A percentile compares a stretch with the other conserved stretches of the same genome.
These are phyloP conservation scores for Lutjanus campechanus DNA, from an alignment of 2,797 vertebrate genomes.

Conservation along the genomic window DNA sequence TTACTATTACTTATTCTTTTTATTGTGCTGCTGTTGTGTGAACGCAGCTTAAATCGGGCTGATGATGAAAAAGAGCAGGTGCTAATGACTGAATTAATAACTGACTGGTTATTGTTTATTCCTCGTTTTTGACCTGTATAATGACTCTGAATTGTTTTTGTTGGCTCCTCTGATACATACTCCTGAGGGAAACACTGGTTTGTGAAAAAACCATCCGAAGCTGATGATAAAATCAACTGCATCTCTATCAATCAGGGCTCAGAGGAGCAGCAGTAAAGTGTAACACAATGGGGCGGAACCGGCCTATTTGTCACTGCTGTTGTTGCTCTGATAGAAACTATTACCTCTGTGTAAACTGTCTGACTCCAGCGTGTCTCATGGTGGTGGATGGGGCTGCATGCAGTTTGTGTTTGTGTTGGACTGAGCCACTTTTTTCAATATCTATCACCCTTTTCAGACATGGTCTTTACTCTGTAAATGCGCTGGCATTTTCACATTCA, in stretches of 20 bases:
- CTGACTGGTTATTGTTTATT: neutral
- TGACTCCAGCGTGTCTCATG: constrained; percentile 14
- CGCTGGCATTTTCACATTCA: neutral
- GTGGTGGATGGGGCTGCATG: neutral
- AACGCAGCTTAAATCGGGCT: no score
- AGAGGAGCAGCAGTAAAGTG: constrained; percentile 54
- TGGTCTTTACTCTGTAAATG: neutral
- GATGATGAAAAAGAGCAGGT: no score
- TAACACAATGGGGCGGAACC: constrained; percentile 74
- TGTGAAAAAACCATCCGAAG: constrained; percentile 18
- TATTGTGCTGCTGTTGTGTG: no score
- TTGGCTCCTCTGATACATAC: constrained; percentile 1
- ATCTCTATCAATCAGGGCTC: constrained; percentile 55
- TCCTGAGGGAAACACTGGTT: constrained; percentile 18
- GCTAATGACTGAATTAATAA: no score
- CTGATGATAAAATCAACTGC: constrained; percentile 36
- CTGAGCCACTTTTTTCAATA: neutral
- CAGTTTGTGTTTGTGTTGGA: constrained; percentile 7
- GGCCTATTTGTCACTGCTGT: constrained; percentile 66
- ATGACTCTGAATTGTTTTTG: constrained; percentile 1
- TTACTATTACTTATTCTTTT: no score
- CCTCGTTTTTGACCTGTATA: neutral
- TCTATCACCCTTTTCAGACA: neutral
- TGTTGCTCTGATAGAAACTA: constrained; percentile 56
- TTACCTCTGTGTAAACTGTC: constrained; percentile 52